A percentile compares a stretch with the other conserved stretches of the same genome.
phyloP scores from a whole-genome alignment of 1,140 invertebrate species.

The Conopomorpha cramerella region DNA sequence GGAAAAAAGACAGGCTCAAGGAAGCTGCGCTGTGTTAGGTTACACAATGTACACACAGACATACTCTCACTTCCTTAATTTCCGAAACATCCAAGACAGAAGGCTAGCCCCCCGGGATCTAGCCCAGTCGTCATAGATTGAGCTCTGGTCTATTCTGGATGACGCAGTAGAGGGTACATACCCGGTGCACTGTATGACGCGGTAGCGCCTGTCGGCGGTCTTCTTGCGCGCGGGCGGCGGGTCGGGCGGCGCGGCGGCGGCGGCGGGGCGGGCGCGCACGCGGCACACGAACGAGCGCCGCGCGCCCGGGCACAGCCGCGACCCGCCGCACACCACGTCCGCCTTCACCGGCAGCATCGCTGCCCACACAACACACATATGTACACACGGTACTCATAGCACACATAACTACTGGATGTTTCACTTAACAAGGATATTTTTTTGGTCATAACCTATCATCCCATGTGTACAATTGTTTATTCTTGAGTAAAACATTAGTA shows the following conservation, averaged over 20 bases:
- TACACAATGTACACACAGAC: too few species aligned
- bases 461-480: too few species aligned
- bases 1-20: background rate
- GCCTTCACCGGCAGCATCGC: slow-evolving; percentile 91
- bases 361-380: too few species aligned
- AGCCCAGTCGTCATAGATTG: too few species aligned
- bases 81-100: too few species aligned
- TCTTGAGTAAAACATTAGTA: too few species aligned
- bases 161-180: slow-evolving; percentile 52
- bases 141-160: background rate
- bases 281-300: slow-evolving; percentile 91
- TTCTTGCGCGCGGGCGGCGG: slow-evolving; percentile 55
- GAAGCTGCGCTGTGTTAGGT: background rate
- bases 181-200: slow-evolving; percentile 51
- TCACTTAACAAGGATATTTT: too few species aligned
- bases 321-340: slow-evolving; percentile 75
- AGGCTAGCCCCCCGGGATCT: too few species aligned
- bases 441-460: too few species aligned
- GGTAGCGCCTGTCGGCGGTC: slow-evolving; percentile 35
- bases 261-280: slow-evolving; percentile 70
- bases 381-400: too few species aligned
- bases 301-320: slow-evolving; percentile 83
- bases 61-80: too few species aligned
- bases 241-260: slow-evolving; percentile 68
- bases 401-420: too few species aligned